Evolutionary conservation across 2,113 vertebrate genomes (phyloP).

Genomic region (Strix uralensis): DNA sequence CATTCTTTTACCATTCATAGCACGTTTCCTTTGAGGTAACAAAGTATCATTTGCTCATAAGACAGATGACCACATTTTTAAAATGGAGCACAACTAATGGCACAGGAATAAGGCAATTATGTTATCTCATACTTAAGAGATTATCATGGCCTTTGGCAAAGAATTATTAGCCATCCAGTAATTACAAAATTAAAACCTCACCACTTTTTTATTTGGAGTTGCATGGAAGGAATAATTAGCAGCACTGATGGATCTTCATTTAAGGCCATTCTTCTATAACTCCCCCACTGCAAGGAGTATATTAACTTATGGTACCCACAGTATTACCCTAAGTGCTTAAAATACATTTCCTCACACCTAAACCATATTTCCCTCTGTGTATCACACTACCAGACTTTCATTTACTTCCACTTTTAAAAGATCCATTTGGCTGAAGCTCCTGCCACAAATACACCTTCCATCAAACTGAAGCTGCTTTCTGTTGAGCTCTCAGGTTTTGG

Average conservation of each 20-base stretch:
- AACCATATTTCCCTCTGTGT: background rate
- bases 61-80: background rate
- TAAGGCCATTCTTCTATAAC: background rate
- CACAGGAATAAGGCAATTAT: slow-evolving; percentile 32
- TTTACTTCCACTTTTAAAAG: background rate
- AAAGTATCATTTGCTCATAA: background rate
- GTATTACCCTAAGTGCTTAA: background rate
- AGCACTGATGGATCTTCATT: background rate
- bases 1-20: background rate
- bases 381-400: background rate
- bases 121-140: slow-evolving; percentile 35
- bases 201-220: background rate
- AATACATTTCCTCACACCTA: background rate
- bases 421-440: background rate
- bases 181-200: slow-evolving; percentile 42
- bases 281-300: background rate
- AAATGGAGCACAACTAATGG: slow-evolving; percentile 11
- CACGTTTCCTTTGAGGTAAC: slow-evolving; percentile 8
- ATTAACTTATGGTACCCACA: background rate
- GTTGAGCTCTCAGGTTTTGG: background rate
- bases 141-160: slow-evolving; percentile 28
- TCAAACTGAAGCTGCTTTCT: background rate
- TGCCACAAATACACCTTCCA: background rate
- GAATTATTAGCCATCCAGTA: slow-evolving; percentile 24
- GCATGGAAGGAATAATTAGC: background rate